phyloP scores from a whole-genome alignment of 2,888 invertebrate species.

The Hipparchia sbordonii region DNA sequence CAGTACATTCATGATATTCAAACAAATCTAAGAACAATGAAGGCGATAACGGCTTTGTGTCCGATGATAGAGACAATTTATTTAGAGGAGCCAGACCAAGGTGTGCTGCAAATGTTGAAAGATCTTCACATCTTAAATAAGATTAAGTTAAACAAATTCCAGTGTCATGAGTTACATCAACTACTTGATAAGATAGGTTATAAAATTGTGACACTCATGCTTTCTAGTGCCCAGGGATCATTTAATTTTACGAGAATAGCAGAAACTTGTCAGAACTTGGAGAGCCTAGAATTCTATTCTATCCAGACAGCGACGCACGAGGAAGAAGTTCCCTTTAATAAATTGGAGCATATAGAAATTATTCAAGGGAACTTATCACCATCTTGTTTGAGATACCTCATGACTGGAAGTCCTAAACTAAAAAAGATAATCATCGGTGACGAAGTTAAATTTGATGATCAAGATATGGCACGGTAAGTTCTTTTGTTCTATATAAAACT shows the following conservation, averaged over 20 bases:
- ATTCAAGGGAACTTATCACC: conserved; percentile 85
- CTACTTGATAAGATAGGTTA: conserved; percentile 81
- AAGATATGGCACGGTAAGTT: conserved; percentile 84
- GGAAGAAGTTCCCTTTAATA: conserved; percentile 82
- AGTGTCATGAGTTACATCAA: conserved; percentile 83
- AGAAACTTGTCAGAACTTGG: conserved; percentile 82
- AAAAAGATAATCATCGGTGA: conserved; percentile 86
- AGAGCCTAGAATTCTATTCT: conserved; percentile 86
- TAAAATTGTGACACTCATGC: conserved; percentile 80
- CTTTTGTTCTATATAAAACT: conserved; percentile 3
- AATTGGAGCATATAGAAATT: conserved; percentile 85
- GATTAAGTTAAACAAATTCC: conserved; percentile 85
- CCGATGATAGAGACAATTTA: conserved; percentile 85
- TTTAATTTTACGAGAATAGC: conserved; percentile 84
- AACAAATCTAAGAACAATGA: conserved; percentile 83
- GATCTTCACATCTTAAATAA: conserved; percentile 77
- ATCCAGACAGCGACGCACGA: conserved; percentile 84
- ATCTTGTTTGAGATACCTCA: conserved; percentile 82
- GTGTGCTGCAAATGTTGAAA: conserved; percentile 77
- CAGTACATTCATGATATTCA: conserved; percentile 86
- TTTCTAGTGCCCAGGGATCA: conserved; percentile 82
- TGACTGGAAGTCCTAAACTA: conserved; percentile 83
- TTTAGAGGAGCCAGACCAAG: conserved; percentile 84
- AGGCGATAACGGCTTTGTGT: conserved; percentile 84
- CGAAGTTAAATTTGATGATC: conserved; percentile 85